A percentile compares a stretch with the other conserved stretches of the same genome.
phyloP scores from a whole-genome alignment of 2,113 vertebrate genomes.

The Callorhinus ursinus region DNA sequence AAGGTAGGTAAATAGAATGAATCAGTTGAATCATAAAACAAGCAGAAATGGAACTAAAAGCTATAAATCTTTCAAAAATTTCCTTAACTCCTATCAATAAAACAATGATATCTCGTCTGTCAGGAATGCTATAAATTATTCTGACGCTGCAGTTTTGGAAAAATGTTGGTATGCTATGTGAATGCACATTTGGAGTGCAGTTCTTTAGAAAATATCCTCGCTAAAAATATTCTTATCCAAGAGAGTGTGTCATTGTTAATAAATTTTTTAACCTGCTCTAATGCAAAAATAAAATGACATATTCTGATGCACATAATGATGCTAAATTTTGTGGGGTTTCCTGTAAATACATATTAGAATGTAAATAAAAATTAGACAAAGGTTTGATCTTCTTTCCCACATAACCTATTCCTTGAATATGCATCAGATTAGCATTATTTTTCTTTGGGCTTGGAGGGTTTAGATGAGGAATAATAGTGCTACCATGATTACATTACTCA shows the following conservation, averaged over 20 bases:
- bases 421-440: conserved; percentile 66
- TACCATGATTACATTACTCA: conserved; percentile 67
- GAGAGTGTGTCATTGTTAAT: background rate
- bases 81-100: background rate
- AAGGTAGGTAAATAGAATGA: conserved; percentile 5
- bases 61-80: background rate
- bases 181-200: background rate
- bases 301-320: background rate
- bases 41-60: background rate
- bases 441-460: conserved; percentile 37
- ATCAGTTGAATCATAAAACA: background rate
- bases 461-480: conserved; percentile 62
- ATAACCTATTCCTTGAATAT: conserved; percentile 30
- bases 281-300: background rate
- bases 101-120: background rate
- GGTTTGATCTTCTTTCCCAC: conserved; percentile 66
- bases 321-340: conserved; percentile 39
- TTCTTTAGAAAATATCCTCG: conserved; percentile 8
- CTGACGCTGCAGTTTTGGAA: background rate
- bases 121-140: conserved; percentile 23
- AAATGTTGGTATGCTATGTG: background rate
- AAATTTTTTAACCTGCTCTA: background rate
- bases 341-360: conserved; percentile 19
- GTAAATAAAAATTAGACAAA: conserved; percentile 65
- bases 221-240: background rate